A percentile compares a stretch with the other conserved stretches of the same genome.
These are phyloP conservation scores for Kryphioiulus occultus DNA, from an alignment of 2,888 invertebrate species.

Conservation along the genomic window DNA sequence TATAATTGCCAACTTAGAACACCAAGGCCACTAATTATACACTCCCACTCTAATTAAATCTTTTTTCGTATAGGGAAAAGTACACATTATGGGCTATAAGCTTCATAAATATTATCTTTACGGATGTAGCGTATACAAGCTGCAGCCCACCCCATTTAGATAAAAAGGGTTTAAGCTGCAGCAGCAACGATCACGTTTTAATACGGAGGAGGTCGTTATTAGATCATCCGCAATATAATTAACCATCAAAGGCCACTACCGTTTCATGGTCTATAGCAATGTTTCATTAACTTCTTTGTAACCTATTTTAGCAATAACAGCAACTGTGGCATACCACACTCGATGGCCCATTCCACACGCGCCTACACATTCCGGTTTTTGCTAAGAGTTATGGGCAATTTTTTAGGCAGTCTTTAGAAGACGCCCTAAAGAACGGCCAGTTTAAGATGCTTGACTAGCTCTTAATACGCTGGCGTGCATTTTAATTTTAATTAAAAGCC, in stretches of 20 bases:
- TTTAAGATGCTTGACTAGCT: background rate
- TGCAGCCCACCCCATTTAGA: background rate
- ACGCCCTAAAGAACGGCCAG: background rate
- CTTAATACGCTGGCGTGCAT: background rate
- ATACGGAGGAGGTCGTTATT: background rate
- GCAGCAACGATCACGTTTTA: background rate
- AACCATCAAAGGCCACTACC: constrained; percentile 1
- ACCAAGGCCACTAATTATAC: background rate
- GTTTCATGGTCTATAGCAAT: background rate
- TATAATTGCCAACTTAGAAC: background rate
- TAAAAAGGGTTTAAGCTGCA: background rate
- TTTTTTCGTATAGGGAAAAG: background rate
- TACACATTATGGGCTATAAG: background rate
- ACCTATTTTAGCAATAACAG: constrained; percentile 6
- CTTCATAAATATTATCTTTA: background rate
- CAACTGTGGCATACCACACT: constrained; percentile 8
- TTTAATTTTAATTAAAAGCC: constrained; percentile 35
- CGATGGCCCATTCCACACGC: background rate
- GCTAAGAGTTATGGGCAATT: background rate
- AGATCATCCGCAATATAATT: constrained; percentile 20
- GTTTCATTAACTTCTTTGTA: background rate
- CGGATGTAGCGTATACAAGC: background rate
- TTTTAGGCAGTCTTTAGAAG: background rate
- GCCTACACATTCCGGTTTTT: background rate
- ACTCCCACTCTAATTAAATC: background rate